Percentiles rank a stretch among this genome's conserved stretches.
phyloP scores from a whole-genome alignment of 2,113 vertebrate species.

The Osmerus mordax region DNA sequence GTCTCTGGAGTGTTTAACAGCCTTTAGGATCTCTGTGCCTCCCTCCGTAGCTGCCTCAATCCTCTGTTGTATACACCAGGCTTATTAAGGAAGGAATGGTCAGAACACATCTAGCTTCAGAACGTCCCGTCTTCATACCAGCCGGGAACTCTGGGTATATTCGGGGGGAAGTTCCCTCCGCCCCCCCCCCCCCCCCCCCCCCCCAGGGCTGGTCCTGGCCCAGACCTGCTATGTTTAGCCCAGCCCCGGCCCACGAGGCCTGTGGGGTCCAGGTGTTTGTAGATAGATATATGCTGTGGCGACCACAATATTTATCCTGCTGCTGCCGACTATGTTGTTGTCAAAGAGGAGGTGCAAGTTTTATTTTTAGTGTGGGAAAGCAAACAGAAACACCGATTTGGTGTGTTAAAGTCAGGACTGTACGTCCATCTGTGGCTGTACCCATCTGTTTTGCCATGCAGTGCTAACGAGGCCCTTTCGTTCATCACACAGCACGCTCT shows the following conservation, averaged over 20 bases:
- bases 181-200: too few relatives aligned
- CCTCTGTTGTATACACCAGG: neutral
- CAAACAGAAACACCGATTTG: neutral
- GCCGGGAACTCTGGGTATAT: too few relatives aligned
- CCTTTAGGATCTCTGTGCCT: neutral
- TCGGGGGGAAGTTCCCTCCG: too few relatives aligned
- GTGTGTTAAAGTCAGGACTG: neutral
- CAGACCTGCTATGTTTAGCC: slow-evolving; percentile 1
- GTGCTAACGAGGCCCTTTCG: neutral
- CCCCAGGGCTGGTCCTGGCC: neutral
- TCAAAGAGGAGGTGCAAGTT: neutral
- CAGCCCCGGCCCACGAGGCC: neutral
- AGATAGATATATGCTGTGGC: neutral
- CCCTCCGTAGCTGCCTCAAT: neutral
- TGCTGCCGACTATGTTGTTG: neutral
- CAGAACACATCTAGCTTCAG: too few relatives aligned
- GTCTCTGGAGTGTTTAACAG: neutral
- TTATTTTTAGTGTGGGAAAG: slow-evolving; percentile 15
- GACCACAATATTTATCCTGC: neutral
- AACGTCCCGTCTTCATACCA: too few relatives aligned
- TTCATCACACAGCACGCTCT: neutral
- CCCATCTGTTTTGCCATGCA: neutral
- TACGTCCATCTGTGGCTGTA: neutral
- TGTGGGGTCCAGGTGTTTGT: slow-evolving; percentile 2
- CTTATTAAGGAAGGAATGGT: neutral